phyloP scores from a whole-genome alignment of 2,113 vertebrate genomes.

The Capreolus pygargus region DNA sequence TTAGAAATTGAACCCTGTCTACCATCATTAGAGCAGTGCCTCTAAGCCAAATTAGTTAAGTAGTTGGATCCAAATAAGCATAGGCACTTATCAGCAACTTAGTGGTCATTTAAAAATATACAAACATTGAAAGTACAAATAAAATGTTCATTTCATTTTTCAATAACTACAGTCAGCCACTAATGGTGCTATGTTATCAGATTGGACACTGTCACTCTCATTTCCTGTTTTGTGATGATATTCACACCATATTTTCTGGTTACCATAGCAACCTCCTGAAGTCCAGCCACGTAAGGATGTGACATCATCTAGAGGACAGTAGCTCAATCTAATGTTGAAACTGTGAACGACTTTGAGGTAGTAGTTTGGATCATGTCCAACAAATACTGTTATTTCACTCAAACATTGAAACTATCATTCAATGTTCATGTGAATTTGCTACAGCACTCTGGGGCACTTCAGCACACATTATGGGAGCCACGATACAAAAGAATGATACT shows the following conservation, averaged over 20 bases:
- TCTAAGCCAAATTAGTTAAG: background rate
- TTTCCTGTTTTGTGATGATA: background rate
- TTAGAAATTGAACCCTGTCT: background rate
- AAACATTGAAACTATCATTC: background rate
- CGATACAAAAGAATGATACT: background rate
- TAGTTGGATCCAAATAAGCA: background rate
- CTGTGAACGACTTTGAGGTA: background rate
- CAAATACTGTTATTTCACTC: background rate
- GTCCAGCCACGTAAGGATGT: background rate
- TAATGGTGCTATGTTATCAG: background rate
- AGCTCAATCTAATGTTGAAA: background rate
- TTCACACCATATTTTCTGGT: background rate
- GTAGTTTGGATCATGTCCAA: background rate
- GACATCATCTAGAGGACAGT: background rate
- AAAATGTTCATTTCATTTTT: background rate
- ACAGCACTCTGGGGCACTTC: background rate
- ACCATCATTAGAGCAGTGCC: background rate
- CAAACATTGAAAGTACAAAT: background rate
- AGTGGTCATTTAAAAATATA: background rate
- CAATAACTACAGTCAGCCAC: background rate
- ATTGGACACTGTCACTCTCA: accelerated
- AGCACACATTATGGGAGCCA: background rate
- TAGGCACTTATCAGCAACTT: background rate
- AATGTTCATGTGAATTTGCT: background rate
- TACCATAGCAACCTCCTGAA: background rate